Evolutionary conservation across 2,797 vertebrate species (phyloP).

Genomic region (Sebastes minor): DNA sequence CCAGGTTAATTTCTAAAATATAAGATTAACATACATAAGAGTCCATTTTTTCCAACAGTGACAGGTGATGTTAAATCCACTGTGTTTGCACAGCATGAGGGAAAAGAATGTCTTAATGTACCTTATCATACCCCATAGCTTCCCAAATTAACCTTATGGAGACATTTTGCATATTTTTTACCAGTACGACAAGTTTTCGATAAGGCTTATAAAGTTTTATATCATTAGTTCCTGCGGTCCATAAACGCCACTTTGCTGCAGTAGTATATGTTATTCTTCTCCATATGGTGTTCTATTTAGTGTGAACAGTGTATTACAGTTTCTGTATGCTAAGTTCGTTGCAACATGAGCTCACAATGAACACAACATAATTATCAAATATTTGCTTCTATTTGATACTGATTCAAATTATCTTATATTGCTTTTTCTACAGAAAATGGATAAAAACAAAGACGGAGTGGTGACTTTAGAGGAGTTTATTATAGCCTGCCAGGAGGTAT

Average conservation of each 20-base stretch:
- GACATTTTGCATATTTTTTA: neutral
- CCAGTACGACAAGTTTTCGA: neutral
- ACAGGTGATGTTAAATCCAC: neutral
- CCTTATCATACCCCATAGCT: neutral
- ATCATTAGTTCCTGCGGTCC: neutral
- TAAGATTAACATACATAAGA: neutral
- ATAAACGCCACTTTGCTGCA: neutral
- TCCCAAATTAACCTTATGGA: neutral
- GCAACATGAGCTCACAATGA: neutral
- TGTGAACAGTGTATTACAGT: neutral
- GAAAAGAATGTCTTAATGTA: neutral
- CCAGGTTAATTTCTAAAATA: slow-evolving; percentile 81
- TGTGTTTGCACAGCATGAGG: neutral
- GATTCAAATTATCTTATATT: neutral
- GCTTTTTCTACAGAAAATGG: slow-evolving; percentile 90
- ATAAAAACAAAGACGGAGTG: slow-evolving; percentile 98
- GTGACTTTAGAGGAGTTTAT: slow-evolving; percentile 97
- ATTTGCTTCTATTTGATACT: neutral
- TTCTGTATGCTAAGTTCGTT: neutral
- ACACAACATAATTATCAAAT: neutral
- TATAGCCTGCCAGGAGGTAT: slow-evolving; percentile 95
- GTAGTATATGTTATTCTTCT: neutral
- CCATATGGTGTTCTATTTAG: neutral
- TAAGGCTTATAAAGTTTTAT: neutral
- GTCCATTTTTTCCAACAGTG: neutral